phyloP scores from a whole-genome alignment of 2,113 vertebrate species.

The Myocastor coypus region DNA sequence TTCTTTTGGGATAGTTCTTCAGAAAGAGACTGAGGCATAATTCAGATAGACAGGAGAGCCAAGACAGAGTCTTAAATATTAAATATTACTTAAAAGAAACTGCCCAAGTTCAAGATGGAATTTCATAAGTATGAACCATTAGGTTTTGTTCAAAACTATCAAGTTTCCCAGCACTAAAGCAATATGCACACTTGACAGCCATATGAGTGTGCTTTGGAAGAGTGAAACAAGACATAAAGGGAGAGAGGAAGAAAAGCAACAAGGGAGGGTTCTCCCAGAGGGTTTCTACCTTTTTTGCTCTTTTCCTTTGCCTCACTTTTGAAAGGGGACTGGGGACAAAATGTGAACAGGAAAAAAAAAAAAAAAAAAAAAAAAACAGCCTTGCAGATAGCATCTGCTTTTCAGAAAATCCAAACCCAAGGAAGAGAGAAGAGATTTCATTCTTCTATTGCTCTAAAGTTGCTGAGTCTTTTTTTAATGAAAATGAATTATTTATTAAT shows the following conservation, averaged over 20 bases:
- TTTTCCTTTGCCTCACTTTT: neutral
- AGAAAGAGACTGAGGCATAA: neutral
- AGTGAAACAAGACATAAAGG: neutral
- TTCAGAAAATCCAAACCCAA: too few relatives aligned
- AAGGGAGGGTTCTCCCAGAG: neutral
- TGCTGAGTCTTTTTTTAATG: too few relatives aligned
- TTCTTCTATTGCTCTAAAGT: too few relatives aligned
- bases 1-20: constrained; percentile 8
- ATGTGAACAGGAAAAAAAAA: neutral
- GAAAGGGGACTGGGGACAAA: neutral
- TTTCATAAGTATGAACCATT: constrained; percentile 40
- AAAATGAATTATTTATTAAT: too few relatives aligned
- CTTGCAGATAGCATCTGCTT: neutral
- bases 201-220: neutral
- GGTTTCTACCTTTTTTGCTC: neutral
- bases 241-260: neutral
- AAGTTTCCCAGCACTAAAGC: constrained; percentile 43
- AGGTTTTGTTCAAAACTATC: neutral
- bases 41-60: neutral
- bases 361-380: neutral
- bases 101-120: neutral
- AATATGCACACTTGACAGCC: neutral
- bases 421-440: too few relatives aligned
- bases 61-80: neutral
- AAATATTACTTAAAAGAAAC: neutral